Conservation (phyloP, 23 tunicate genomes). For the Clavelina lepadiformis region DNA sequence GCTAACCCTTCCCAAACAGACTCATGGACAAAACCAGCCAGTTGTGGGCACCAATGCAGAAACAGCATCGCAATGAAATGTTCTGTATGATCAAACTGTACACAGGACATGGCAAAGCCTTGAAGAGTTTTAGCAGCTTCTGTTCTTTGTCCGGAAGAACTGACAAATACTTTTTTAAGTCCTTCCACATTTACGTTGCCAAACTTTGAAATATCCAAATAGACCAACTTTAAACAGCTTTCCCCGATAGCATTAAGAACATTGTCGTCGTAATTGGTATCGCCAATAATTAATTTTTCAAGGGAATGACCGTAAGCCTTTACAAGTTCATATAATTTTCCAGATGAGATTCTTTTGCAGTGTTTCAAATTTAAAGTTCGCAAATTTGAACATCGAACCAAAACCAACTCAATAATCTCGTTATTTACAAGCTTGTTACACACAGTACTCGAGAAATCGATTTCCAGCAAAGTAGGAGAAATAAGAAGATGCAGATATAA, state of each 20-base stretch:
- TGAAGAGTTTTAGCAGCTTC: slow-evolving; percentile 1
- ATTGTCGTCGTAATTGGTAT: slow-evolving; percentile 1
- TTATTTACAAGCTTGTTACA: slow-evolving; percentile 8
- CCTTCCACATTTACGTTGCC: no score
- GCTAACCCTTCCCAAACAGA: background rate
- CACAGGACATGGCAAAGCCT: background rate
- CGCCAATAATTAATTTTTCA: background rate
- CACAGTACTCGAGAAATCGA: slow-evolving; percentile 12
- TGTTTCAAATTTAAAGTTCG: background rate
- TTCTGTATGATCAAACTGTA: background rate
- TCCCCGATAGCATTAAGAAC: slow-evolving; percentile 19
- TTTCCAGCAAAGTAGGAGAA: slow-evolving; percentile 17
- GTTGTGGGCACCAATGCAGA: background rate
- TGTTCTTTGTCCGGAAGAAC: background rate
- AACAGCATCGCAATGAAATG: background rate
- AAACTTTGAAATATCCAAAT: slow-evolving; percentile 3
- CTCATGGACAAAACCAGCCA: slow-evolving; percentile 3
- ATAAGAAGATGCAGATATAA: slow-evolving; percentile 36
- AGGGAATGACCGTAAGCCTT: slow-evolving; percentile 5
- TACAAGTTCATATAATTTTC: slow-evolving; percentile 6
- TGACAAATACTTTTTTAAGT: background rate
- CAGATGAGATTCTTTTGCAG: slow-evolving; percentile 16
- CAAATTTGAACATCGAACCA: slow-evolving; percentile 14
- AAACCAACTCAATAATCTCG: slow-evolving; percentile 19
- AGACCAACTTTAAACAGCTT: slow-evolving; percentile 2